Evolutionary conservation across 2,113 vertebrate genomes (phyloP).

Genomic region (Tragelaphus scriptus): DNA sequence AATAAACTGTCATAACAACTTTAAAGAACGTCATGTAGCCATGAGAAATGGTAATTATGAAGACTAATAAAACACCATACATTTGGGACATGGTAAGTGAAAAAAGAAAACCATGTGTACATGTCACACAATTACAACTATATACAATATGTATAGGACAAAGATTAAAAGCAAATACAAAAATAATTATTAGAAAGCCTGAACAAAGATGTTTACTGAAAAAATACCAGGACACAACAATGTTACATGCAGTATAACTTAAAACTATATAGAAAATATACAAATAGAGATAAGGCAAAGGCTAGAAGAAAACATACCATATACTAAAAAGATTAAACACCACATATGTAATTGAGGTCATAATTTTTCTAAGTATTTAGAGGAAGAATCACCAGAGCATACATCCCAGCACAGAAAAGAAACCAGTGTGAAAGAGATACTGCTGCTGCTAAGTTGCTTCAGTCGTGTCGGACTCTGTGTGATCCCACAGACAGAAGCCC

Average conservation of each 20-base stretch:
- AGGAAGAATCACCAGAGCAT: not conserved
- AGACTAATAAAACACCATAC: constrained; percentile 5
- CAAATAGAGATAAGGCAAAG: not conserved
- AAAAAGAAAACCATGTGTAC: not conserved
- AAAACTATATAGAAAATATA: not conserved
- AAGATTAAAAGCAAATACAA: constrained; percentile 15
- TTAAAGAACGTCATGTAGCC: not conserved
- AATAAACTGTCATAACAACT: not conserved
- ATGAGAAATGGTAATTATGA: constrained; percentile 11
- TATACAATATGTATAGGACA: not conserved
- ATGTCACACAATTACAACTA: not conserved
- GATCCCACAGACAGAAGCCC: too few species aligned
- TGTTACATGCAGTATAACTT: not conserved
- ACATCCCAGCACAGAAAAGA: not conserved
- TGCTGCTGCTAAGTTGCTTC: not conserved
- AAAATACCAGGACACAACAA: not conserved
- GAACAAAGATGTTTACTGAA: not conserved
- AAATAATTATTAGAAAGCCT: not conserved
- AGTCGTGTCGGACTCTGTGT: too few species aligned
- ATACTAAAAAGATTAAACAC: not conserved
- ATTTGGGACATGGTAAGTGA: not conserved
- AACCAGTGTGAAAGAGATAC: not conserved
- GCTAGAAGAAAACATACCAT: not conserved
- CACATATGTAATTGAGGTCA: not conserved
- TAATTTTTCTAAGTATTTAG: not conserved